A percentile compares a stretch with the other conserved stretches of the same genome.
phyloP scores from a whole-genome alignment of 2,888 invertebrate genomes.

The Parnassius glacialis region DNA sequence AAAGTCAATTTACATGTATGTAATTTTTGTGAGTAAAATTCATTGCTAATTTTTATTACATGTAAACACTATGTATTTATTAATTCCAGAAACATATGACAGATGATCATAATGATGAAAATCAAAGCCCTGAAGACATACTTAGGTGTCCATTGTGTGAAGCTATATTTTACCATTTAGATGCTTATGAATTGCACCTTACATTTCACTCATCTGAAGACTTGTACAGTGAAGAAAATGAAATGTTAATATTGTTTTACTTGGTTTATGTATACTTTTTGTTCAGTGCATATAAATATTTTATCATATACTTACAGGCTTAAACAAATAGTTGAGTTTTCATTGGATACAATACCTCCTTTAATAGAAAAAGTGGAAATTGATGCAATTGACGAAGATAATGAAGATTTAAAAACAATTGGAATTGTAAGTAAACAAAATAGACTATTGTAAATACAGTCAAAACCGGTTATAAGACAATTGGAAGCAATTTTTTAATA shows the following conservation, averaged over 20 bases:
- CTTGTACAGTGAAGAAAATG: slow-evolving; percentile 81
- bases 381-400: slow-evolving; percentile 38
- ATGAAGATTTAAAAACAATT: slow-evolving; percentile 42
- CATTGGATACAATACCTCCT: slow-evolving; percentile 70
- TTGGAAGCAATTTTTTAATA: too few species aligned
- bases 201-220: slow-evolving; percentile 82
- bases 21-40: slow-evolving; percentile 29
- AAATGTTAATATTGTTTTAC: slow-evolving; percentile 48
- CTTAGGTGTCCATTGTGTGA: slow-evolving; percentile 84
- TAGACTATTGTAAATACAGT: neutral
- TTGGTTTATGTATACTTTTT: neutral
- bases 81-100: slow-evolving; percentile 75
- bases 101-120: slow-evolving; percentile 78
- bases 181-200: slow-evolving; percentile 83
- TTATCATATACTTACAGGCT: slow-evolving; percentile 42
- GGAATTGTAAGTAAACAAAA: slow-evolving; percentile 54
- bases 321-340: slow-evolving; percentile 58
- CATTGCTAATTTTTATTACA: neutral
- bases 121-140: slow-evolving; percentile 78
- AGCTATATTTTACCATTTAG: slow-evolving; percentile 83
- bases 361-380: slow-evolving; percentile 61
- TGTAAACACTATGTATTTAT: neutral
- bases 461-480: too few species aligned
- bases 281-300: neutral
- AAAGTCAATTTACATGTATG: slow-evolving; percentile 84